Evolutionary conservation across 2,113 vertebrate genomes (phyloP).

Genomic region (Vulpes vulpes): DNA sequence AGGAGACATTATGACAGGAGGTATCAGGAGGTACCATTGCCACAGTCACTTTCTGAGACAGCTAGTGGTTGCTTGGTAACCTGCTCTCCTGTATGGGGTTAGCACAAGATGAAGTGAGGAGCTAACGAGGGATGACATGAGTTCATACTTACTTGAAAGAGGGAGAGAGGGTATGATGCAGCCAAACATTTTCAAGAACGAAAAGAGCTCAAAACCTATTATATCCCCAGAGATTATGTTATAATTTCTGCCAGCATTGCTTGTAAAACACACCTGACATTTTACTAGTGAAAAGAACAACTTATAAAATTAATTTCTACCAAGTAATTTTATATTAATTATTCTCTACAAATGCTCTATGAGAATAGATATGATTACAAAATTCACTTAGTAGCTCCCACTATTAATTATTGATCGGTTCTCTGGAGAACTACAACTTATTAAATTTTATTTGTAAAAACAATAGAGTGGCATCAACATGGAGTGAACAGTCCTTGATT

Average conservation of each 20-base stretch:
- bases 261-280: slow-evolving; percentile 8
- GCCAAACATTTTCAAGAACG: slow-evolving; percentile 18
- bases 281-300: slow-evolving; percentile 1
- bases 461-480: neutral
- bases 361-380: neutral
- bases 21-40: slow-evolving; percentile 15
- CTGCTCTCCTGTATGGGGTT: neutral
- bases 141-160: slow-evolving; percentile 48
- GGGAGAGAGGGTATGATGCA: neutral
- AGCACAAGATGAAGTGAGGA: slow-evolving; percentile 49
- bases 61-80: slow-evolving; percentile 79
- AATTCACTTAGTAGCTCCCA: neutral
- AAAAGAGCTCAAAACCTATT: slow-evolving; percentile 52
- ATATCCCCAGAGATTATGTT: slow-evolving; percentile 17
- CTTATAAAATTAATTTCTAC: slow-evolving; percentile 51
- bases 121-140: slow-evolving; percentile 50
- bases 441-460: slow-evolving; percentile 1
- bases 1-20: slow-evolving; percentile 68
- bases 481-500: neutral
- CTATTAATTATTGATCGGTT: slow-evolving; percentile 25
- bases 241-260: slow-evolving; percentile 37
- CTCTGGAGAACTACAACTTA: neutral
- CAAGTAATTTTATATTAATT: neutral
- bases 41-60: slow-evolving; percentile 53
- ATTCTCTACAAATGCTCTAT: neutral